Percentiles rank a stretch among this genome's conserved stretches.
phyloP scores from a whole-genome alignment of 1,140 invertebrate genomes.

The Conus ventricosus region DNA sequence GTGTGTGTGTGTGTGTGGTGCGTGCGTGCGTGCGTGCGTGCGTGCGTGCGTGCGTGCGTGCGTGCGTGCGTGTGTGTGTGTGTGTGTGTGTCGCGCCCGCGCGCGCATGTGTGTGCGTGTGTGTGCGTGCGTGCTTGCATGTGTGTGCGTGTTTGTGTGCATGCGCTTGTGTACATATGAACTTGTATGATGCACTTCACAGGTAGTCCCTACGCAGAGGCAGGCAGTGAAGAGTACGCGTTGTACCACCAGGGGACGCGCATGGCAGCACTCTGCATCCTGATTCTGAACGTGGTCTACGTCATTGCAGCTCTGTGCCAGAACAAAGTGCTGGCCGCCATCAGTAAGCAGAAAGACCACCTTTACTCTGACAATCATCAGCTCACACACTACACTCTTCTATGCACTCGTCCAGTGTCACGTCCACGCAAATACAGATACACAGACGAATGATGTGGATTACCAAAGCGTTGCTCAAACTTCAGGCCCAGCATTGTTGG shows the following conservation, averaged over 20 bases:
- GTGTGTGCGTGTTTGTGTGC: neutral
- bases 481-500: too few species aligned
- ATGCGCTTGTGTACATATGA: neutral
- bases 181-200: too few species aligned
- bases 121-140: conserved; percentile 6
- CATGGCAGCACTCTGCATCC: neutral
- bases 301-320: conserved; percentile 8
- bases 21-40: too few species aligned
- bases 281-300: conserved; percentile 25
- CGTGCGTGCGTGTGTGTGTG: neutral
- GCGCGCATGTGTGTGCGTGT: conserved; percentile 1
- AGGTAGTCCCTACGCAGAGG: conserved; percentile 11
- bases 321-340: conserved; percentile 22
- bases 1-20: too few species aligned
- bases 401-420: neutral
- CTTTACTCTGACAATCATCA: neutral
- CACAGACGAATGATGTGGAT: neutral
- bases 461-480: too few species aligned
- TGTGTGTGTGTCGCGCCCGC: neutral
- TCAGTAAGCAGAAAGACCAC: conserved; percentile 13
- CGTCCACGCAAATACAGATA: neutral
- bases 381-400: neutral
- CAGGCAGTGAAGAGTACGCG: neutral
- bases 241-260: conserved; percentile 22
- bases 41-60: neutral